Base-by-base conservation (phyloP, 2,113 vertebrate genomes). In the Zosterops pallidus region DNA sequence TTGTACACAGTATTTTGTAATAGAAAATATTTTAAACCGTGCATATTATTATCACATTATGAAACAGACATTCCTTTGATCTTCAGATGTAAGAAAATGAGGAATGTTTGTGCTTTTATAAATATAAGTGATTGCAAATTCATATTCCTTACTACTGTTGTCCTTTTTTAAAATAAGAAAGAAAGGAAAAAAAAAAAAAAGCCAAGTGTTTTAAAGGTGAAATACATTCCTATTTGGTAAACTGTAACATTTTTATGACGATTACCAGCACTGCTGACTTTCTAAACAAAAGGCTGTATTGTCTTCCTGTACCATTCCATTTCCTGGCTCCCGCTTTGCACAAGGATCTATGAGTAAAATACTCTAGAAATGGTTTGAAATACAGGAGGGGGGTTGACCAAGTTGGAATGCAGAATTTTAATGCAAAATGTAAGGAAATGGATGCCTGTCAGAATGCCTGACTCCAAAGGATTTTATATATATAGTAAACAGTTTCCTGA, bases 1-100 rank as follows among this genome's bases (percentile, higher is more conserved):
- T 94, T 97, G 92, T 95, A 92, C 96, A 96, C 80, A 91, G 82
- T 95, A 96, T 97, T 97, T 97, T 96, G 83, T 97, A 97, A 96
- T 90, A 97, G 92, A 95, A 90, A 62, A 92, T 96, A 96, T 97
- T 98, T 98, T 95, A 88, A 97, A 95, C 87, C 82, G 94, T 85
- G 94, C 65, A 91, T 97, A 88, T 97, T 94, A 94, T 95, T 94
- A 92, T 80, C 62, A 46, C 94, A 87, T 86, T 96, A 93, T 96
- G 94, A 92, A 95, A 83, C 64, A 74, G 60, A 97, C 83, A 93
- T 90, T 98, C 92, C 79, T 82, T 77, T 92, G 75, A 90, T 97
- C 94, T 92, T 95, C 95, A 92, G 53, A 85, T 91, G 92, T 94
- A 96, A 96, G 95, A 97, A 95, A 97, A 85, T 47, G 71, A 95